Conservation (phyloP, 1,140 invertebrate genomes). For the Frieseomelitta varia region DNA sequence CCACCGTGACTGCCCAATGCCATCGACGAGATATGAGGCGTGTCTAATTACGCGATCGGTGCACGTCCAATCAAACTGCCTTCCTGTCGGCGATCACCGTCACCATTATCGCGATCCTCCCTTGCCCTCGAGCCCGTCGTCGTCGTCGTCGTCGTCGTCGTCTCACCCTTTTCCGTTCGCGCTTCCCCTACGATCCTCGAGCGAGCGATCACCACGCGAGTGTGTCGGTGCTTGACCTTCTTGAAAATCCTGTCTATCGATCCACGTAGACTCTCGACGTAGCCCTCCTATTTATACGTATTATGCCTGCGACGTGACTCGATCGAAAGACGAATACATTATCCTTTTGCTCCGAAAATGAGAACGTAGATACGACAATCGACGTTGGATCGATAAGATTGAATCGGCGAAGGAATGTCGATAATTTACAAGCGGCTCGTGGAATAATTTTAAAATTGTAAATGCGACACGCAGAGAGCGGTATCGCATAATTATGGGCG, state of each 20-base stretch:
- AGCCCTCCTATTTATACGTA: neutral
- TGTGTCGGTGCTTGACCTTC: slow-evolving; percentile 56
- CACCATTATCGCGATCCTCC: slow-evolving; percentile 70
- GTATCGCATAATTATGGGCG: slow-evolving; percentile 33
- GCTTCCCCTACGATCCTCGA: slow-evolving; percentile 19
- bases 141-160: slow-evolving; percentile 27
- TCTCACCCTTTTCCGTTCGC: slow-evolving; percentile 66
- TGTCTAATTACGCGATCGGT: slow-evolving; percentile 80
- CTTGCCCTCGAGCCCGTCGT: neutral
- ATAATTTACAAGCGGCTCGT: slow-evolving; percentile 19
- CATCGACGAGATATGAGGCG: slow-evolving; percentile 80
- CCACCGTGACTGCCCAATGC: slow-evolving; percentile 65
- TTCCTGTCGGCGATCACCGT: slow-evolving; percentile 74
- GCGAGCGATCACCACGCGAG: slow-evolving; percentile 23
- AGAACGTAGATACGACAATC: neutral
- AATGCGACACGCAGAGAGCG: slow-evolving; percentile 17
- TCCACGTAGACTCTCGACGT: neutral
- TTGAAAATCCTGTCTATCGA: neutral
- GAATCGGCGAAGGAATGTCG: neutral
- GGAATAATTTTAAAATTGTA: slow-evolving; percentile 45
- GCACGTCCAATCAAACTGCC: slow-evolving; percentile 78
- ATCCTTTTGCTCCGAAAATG: neutral
- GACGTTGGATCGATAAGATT: slow-evolving; percentile 15
- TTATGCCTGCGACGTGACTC: neutral
- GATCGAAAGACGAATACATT: neutral